These are phyloP conservation scores for Gnathonemus longibarbis DNA, from an alignment of 2,113 vertebrate species.

Conservation along the genomic window DNA sequence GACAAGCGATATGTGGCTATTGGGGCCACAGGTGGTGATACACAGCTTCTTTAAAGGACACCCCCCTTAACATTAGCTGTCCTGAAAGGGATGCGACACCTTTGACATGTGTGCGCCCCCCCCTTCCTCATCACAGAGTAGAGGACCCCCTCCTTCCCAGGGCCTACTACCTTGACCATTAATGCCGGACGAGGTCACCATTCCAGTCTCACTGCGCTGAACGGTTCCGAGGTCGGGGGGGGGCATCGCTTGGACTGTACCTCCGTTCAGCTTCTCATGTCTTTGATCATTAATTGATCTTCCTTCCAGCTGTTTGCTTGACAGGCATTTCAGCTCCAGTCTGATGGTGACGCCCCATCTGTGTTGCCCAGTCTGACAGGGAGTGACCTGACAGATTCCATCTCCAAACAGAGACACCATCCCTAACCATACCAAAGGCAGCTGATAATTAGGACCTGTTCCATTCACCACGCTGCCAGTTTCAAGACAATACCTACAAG, in stretches of 20 bases:
- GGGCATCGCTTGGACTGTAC: slow-evolving; percentile 66
- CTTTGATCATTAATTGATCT: slow-evolving; percentile 99
- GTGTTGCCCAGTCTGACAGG: slow-evolving; percentile 48
- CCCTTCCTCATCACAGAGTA: not conserved
- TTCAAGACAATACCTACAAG: not conserved
- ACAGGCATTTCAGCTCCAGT: slow-evolving; percentile 88
- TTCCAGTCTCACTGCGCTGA: slow-evolving; percentile 25
- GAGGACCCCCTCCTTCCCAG: not conserved
- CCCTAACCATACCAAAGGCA: slow-evolving; percentile 32
- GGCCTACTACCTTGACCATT: not conserved
- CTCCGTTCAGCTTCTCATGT: slow-evolving; percentile 63
- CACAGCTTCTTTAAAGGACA: not conserved
- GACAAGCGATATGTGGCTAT: not conserved
- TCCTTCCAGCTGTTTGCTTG: slow-evolving; percentile 94
- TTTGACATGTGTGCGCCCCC: not conserved
- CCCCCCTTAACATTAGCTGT: not conserved
- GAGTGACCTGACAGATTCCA: slow-evolving; percentile 52
- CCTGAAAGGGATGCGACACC: not conserved
- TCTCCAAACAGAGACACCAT: slow-evolving; percentile 39
- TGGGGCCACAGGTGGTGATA: not conserved
- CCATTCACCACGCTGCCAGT: not conserved
- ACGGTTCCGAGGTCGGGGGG: slow-evolving; percentile 68
- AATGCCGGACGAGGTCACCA: not conserved
- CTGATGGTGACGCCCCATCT: slow-evolving; percentile 71
- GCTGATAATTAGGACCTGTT: not conserved